Conservation (phyloP, 2,113 vertebrate species). For the Rhea americana region DNA sequence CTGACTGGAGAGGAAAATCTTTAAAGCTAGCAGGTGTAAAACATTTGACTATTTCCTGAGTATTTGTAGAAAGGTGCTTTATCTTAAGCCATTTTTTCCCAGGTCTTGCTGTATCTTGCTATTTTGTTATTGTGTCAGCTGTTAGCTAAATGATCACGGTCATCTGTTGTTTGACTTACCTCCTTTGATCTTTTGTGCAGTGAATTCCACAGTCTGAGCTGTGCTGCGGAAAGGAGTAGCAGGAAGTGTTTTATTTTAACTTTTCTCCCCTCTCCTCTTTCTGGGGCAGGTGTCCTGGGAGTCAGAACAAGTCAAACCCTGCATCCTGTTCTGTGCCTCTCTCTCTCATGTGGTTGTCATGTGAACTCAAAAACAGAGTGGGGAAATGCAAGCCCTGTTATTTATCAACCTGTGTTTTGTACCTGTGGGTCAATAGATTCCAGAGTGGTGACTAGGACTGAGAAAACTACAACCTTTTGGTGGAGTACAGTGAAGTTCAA, state of each 20-base stretch:
- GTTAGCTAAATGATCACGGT: neutral
- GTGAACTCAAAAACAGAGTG: slow-evolving; percentile 37
- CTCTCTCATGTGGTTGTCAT: neutral
- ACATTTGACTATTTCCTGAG: neutral
- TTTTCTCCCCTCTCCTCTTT: slow-evolving; percentile 5
- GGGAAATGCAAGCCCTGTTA: slow-evolving; percentile 2
- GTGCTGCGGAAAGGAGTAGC: slow-evolving; percentile 28
- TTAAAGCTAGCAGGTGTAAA: neutral
- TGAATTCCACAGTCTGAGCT: slow-evolving; percentile 32
- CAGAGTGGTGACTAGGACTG: slow-evolving; percentile 35
- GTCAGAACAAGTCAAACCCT: slow-evolving; percentile 2
- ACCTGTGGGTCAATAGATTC: slow-evolving; percentile 21
- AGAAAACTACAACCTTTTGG: slow-evolving; percentile 13
- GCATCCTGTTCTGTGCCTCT: slow-evolving; percentile 16
- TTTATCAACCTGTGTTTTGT: slow-evolving; percentile 45
- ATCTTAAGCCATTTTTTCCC: neutral
- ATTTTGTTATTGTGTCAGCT: slow-evolving; percentile 12
- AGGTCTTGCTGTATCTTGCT: neutral
- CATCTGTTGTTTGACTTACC: slow-evolving; percentile 25
- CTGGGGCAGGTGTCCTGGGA: slow-evolving; percentile 14
- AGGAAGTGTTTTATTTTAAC: slow-evolving; percentile 23
- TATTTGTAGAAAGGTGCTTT: neutral
- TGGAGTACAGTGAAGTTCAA: slow-evolving; percentile 21
- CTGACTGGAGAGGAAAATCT: neutral
- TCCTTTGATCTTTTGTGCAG: slow-evolving; percentile 44